These are phyloP conservation scores for Muricea muricata DNA, from an alignment of 92 coral and sea anemone genomes.

Conservation along the genomic window DNA sequence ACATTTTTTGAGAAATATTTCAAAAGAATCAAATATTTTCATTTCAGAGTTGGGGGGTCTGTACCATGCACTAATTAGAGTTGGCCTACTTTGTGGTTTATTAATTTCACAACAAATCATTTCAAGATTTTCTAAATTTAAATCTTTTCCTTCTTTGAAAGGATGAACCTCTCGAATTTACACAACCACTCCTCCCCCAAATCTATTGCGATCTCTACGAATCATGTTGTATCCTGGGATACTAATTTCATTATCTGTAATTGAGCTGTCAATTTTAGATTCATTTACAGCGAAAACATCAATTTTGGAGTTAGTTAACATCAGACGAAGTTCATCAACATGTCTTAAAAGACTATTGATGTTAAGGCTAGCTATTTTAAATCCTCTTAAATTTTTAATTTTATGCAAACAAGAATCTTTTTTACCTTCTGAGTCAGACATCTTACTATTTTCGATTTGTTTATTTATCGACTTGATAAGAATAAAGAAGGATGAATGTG, in stretches of 20 bases:
- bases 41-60: too few species aligned
- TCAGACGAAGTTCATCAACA: constrained; percentile 4
- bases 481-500: too few species aligned
- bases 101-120: too few species aligned
- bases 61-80: too few species aligned
- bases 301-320: neutral
- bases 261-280: constrained; percentile 1
- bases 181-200: constrained; percentile 22
- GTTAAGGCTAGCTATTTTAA: constrained; percentile 5
- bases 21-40: too few species aligned
- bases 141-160: constrained; percentile 1
- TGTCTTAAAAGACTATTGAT: constrained; percentile 9
- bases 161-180: neutral
- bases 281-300: too few species aligned
- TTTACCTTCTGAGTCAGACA: constrained; percentile 16
- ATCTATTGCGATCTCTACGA: too few species aligned
- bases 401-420: constrained; percentile 10
- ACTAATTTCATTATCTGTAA: neutral
- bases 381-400: neutral
- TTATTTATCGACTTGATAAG: too few species aligned
- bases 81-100: too few species aligned
- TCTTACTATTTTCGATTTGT: neutral
- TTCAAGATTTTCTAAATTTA: too few species aligned
- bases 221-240: neutral
- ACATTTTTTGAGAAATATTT: too few species aligned